These are phyloP conservation scores for Ornithorhynchus anatinus DNA, from an alignment of 2,113 vertebrate species.

Conservation along the genomic window DNA sequence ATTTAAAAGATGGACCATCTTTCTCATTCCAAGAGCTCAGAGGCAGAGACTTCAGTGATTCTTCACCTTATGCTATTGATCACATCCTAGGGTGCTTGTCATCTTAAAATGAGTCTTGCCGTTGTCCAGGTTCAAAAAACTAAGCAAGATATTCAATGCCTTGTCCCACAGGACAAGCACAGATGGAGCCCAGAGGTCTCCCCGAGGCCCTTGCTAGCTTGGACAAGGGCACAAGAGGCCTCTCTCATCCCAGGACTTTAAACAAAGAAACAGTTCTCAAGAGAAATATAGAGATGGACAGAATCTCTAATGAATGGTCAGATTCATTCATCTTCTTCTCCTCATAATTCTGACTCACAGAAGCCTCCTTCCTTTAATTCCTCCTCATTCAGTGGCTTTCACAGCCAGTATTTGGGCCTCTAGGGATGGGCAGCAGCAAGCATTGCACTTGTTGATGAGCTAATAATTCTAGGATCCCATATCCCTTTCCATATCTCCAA, in stretches of 20 bases:
- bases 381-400: background rate
- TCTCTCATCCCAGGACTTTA: no score
- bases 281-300: no score
- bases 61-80: background rate
- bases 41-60: background rate
- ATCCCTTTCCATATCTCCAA: conserved; percentile 4
- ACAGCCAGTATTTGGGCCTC: background rate
- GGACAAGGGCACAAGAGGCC: no score
- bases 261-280: no score
- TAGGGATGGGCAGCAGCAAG: background rate
- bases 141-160: background rate
- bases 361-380: background rate
- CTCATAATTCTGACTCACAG: background rate
- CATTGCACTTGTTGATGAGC: background rate
- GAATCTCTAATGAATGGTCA: no score
- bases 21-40: background rate
- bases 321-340: no score
- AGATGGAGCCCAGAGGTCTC: background rate
- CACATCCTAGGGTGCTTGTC: background rate
- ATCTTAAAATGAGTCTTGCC: background rate
- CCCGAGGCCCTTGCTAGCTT: background rate
- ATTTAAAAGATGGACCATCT: background rate
- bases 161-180: no score
- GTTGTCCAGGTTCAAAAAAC: background rate
- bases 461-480: background rate